Evolutionary conservation across 1,140 invertebrate genomes (phyloP), one percentile per base, ranked within the genome.

Genomic region (Harlomillsia oculata): DNA sequence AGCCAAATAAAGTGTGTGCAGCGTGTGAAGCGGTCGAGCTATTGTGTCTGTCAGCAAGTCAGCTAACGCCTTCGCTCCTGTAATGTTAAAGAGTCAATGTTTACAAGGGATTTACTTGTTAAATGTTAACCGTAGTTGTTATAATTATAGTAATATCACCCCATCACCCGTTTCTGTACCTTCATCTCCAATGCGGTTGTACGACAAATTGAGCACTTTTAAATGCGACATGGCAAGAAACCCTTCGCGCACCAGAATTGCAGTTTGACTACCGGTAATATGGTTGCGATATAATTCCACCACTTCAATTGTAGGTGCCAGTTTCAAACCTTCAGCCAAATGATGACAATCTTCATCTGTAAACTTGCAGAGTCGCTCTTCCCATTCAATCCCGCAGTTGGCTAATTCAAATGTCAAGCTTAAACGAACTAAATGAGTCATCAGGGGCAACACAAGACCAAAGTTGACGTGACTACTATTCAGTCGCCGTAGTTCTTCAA

Each of bases 61-160:
- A 16, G 60, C 60, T 6, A 65, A 52, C 1, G 64, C 64, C 25
- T 39, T 44, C 3, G 64, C 64, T 2, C 63, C 63, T 60, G 36
- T 5, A 53, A 45, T n/a, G n/a, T n/a, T n/a, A n/a, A n/a, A n/a
- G n/a, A n/a, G n/a, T n/a, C n/a, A n/a, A n/a, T n/a, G n/a, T n/a
- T n/a, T n/a, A n/a, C n/a, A n/a, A n/a, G n/a, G n/a, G n/a, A n/a
- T 56, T 6, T 37, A 49, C 16, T 48, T 9, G 5, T n/a, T n/a
- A n/a, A n/a, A n/a, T n/a, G n/a, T n/a, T n/a, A n/a, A n/a, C n/a
- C n/a, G n/a, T n/a, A n/a, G n/a, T n/a, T n/a, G n/a, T n/a, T n/a
- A n/a, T n/a, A n/a, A n/a, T n/a, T n/a, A n/a, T n/a, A n/a, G n/a
- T n/a, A n/a, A n/a, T n/a, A n/a, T n/a, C n/a, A n/a, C n/a, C n/a